Percentiles rank a stretch among this genome's conserved stretches.
Evolutionary conservation across 2,888 invertebrate species (phyloP).

Genomic region (Eubasilissa splendida): DNA sequence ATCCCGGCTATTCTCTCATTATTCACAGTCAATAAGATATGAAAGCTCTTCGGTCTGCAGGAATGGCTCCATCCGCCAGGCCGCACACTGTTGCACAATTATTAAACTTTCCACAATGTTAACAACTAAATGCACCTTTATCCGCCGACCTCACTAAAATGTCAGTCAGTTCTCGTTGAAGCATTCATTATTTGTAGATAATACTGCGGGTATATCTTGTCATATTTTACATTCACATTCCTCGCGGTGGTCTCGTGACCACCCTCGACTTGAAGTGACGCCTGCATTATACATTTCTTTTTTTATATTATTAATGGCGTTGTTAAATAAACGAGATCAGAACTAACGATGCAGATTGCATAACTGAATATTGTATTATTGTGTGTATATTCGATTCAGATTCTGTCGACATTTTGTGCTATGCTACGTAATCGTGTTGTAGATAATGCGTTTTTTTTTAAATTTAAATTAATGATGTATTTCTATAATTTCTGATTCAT

Average conservation of each 20-base stretch:
- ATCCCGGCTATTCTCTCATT: slow-evolving; percentile 21
- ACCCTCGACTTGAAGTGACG: neutral
- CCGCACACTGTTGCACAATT: no score
- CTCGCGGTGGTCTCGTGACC: neutral
- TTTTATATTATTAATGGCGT: no score
- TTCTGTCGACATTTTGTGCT: no score
- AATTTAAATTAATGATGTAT: no score
- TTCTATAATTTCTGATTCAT: no score
- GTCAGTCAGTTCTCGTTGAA: slow-evolving; percentile 1
- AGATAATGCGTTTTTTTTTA: no score
- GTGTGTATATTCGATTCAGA: no score
- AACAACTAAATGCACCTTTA: neutral
- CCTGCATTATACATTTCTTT: no score
- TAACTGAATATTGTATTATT: no score
- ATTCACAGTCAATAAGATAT: slow-evolving; percentile 23
- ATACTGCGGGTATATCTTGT: neutral
- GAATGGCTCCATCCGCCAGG: neutral
- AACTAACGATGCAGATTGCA: slow-evolving; percentile 3
- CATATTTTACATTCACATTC: no score
- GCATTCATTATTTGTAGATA: neutral
- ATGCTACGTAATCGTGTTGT: no score
- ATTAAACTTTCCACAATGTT: neutral
- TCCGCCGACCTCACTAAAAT: neutral
- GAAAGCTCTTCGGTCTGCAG: neutral
- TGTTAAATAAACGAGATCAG: neutral